Base-by-base conservation (phyloP, 2,113 vertebrate species). In the Pelecanoides urinatrix region DNA sequence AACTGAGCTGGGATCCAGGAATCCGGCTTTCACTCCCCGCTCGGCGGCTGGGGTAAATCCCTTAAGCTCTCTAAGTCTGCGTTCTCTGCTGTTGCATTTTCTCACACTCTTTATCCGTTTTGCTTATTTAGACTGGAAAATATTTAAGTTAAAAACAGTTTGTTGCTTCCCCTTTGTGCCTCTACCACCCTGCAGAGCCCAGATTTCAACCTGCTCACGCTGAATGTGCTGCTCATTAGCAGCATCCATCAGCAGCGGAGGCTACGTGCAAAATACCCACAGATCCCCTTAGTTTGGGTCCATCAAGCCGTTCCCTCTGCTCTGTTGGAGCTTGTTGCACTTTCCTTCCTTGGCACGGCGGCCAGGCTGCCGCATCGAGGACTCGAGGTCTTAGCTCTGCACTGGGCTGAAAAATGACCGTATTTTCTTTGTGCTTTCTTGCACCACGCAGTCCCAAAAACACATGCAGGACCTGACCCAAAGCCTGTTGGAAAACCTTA, bases 271-370 rank as follows among this genome's bases (percentile, higher is more conserved):
- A 12, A 38, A 40, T 16, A 29, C 80, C 44, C 9, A 2, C 22
- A 29, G 30, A 27, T 15, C 40, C 87, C 18, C 11, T 32, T 5
- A 21, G 27, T 23, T 49, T 26, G 78, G 38, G 74, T 49, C 77
- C 47, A 8, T 34, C 45, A 6, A 12, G 65, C 44, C 2, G 1
- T 62, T 55, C 66, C 71, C 56, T 27, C 65, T 49, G 78, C 55
- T 1, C 1, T 1, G 10, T 0, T n/a, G 86, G 67, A 81, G 38
- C 74, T 85, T 5, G 0, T 13, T 15, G 49, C 27, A 3, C 55
- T 8, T 26, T 20, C 66, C 52, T 59, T 49, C 65, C 74, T 9
- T 36, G 71, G 65, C 53, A 44, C 9, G 0, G 5, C 0, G 3
- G 36, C 75, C 75, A 21, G 23, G n/a, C 19, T 36, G 53, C 29